Base-by-base conservation (phyloP, 1,140 invertebrate species). In the Sminthurinus signatus region DNA sequence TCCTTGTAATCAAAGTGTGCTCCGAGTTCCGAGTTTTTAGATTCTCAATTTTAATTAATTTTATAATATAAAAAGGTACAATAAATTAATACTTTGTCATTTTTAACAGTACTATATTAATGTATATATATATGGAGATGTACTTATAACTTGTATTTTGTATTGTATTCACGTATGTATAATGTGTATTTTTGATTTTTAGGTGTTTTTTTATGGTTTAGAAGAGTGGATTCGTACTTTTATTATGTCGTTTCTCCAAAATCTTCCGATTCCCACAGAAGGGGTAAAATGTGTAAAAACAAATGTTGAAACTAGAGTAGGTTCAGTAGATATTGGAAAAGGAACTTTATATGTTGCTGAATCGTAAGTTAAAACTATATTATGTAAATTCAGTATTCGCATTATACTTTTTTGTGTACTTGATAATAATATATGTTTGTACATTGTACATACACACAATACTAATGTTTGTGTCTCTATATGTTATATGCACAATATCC, bases 341-440 rank as follows among this genome's bases (percentile, higher is more conserved):
- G 70, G 70, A 27, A 66, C 51, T 0, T 39, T 71, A 8, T 71
- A 57, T 27, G 52, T 71, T 3, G 43, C 70, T 21, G 70, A 71
- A 50, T 36, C 51, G 70, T 71, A 64, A 65, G 31, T 29, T 5
- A 14, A 25, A 25, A 36, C 32, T 29, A 23, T 25, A 25, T 54
- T 32, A 5, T 27, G 19, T 19, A 44, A 43, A 2, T 32, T 61
- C 23, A 55, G 21, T 60, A 42, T 31, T 55, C 23, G 4, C 4
- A 60, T 36, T 23, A 50, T 31, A 15, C 19, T 50, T 50, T 23
- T 39, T 39, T 8, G 8, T 8, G 8, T 39, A 17, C 36, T 39
- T 39, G 36, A 39, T 39, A 10, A 10, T 10, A 39, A 10, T 39
- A 10, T 10, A 39, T 39, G 8, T 8, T 39, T 39, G 17, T 10